These are phyloP conservation scores for Misgurnus anguillicaudatus DNA, from an alignment of 2,113 vertebrate genomes.

Conservation along the genomic window DNA sequence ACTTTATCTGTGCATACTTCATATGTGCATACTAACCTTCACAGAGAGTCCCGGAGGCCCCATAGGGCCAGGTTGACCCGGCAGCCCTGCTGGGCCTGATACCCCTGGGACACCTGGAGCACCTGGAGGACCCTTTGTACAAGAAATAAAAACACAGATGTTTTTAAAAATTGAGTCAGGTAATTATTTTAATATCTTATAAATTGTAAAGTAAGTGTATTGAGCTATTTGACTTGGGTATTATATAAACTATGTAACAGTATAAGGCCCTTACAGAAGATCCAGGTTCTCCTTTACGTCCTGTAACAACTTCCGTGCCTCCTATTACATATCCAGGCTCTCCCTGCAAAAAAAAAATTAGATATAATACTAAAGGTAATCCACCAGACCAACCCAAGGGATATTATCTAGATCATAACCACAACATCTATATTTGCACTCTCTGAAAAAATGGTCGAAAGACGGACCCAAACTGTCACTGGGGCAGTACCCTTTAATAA, in stretches of 20 bases:
- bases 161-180: not conserved
- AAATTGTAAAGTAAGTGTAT: no score
- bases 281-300: constrained; percentile 82
- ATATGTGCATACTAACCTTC: constrained; percentile 72
- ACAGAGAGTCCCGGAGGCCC: constrained; percentile 78
- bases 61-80: constrained; percentile 44
- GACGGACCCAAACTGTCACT: no score
- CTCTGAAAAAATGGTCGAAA: no score
- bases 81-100: constrained; percentile 71
- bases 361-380: no score
- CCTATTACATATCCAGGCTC: constrained; percentile 85
- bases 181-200: no score
- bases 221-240: no score
- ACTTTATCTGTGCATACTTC: not conserved
- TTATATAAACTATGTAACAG: not conserved
- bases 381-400: not conserved
- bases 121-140: constrained; percentile 72
- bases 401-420: not conserved
- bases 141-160: not conserved
- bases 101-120: constrained; percentile 66
- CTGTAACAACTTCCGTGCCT: constrained; percentile 78
- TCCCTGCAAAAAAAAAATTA: constrained; percentile 69
- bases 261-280: constrained; percentile 73
- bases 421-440: not conserved
- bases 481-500: no score